phyloP scores from a whole-genome alignment of 1,140 invertebrate species.

The Chelonus insularis region DNA sequence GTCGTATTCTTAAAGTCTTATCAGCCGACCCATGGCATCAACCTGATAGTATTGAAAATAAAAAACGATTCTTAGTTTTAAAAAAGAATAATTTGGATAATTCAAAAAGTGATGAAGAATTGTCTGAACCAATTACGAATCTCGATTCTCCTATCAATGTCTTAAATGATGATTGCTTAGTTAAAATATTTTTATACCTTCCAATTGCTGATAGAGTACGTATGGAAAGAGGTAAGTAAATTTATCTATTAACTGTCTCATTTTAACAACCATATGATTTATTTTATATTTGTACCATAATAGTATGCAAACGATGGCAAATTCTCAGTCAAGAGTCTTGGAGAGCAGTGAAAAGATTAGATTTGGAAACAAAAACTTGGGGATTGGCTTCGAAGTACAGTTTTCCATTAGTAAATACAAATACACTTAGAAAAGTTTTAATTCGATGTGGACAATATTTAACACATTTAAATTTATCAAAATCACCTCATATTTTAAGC shows the following conservation, averaged over 20 bases:
- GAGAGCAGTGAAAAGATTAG: conserved; percentile 40
- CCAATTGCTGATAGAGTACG: conserved; percentile 48
- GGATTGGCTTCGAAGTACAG: conserved; percentile 26
- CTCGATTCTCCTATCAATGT: conserved; percentile 38
- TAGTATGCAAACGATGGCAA: conserved; percentile 53
- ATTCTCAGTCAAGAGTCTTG: conserved; percentile 46
- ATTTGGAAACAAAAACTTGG: conserved; percentile 38
- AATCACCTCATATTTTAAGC: conserved; percentile 29
- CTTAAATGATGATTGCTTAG: conserved; percentile 54
- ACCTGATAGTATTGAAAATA: conserved; percentile 49
- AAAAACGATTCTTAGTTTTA: conserved; percentile 34
- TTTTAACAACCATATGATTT: background rate
- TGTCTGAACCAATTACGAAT: conserved; percentile 28
- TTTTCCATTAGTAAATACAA: conserved; percentile 41
- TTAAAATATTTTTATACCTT: conserved; percentile 49
- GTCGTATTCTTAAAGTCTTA: conserved; percentile 46
- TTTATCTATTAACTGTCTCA: background rate
- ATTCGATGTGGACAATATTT: conserved; percentile 49
- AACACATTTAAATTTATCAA: conserved; percentile 40
- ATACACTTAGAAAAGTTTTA: conserved; percentile 45
- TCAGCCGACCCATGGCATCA: conserved; percentile 57
- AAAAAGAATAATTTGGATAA: conserved; percentile 30
- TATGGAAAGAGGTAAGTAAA: conserved; percentile 47
- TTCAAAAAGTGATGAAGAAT: conserved; percentile 8
- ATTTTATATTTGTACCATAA: background rate